Evolutionary conservation across 2,888 invertebrate genomes (phyloP).

Genomic region (Papilio demoleus): DNA sequence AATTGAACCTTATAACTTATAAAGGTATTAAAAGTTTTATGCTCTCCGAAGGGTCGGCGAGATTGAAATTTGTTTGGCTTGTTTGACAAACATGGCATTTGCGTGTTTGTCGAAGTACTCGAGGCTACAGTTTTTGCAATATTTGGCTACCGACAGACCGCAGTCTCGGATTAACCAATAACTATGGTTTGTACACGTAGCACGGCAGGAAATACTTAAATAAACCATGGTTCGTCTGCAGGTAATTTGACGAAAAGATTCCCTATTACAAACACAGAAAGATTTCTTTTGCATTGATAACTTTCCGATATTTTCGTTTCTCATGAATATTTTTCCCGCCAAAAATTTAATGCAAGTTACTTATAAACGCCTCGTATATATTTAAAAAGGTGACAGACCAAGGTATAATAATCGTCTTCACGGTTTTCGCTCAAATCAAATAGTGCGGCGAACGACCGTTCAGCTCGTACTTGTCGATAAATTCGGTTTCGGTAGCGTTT

Average conservation of each 20-base stretch:
- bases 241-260: neutral
- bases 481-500: slow-evolving; percentile 49
- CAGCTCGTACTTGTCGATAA: slow-evolving; percentile 37
- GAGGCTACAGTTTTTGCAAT: slow-evolving; percentile 28
- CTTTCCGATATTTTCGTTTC: too few relatives aligned
- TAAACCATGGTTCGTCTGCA: neutral
- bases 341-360: neutral
- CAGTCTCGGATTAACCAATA: slow-evolving; percentile 8
- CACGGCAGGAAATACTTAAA: neutral
- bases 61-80: slow-evolving; percentile 35
- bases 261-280: neutral
- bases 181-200: neutral
- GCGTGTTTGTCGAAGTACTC: slow-evolving; percentile 11
- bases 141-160: slow-evolving; percentile 16
- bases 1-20: slow-evolving; percentile 21
- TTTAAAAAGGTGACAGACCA: slow-evolving; percentile 13
- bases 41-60: neutral
- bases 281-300: too few relatives aligned
- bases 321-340: neutral
- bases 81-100: slow-evolving; percentile 30
- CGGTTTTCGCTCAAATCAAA: slow-evolving; percentile 32
- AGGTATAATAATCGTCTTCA: slow-evolving; percentile 9
- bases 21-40: slow-evolving; percentile 15
- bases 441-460: slow-evolving; percentile 25
- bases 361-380: neutral